Conservation (phyloP, 2,113 vertebrate species). For the Lonchura striata region DNA sequence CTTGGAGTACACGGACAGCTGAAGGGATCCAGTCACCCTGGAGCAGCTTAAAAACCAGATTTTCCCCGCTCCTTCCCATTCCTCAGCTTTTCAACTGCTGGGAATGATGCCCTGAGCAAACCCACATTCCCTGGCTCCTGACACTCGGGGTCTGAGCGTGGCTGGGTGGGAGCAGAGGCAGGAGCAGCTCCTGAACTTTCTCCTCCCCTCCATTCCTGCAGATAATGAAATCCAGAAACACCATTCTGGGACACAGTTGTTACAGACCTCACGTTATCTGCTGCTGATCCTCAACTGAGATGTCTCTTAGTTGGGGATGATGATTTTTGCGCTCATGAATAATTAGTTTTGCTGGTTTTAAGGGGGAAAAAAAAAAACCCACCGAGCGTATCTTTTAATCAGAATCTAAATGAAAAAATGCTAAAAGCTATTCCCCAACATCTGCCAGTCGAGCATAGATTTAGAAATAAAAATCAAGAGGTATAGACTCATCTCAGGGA, state of each 20-base stretch:
- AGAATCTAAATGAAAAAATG: constrained; percentile 66
- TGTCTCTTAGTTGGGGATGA: constrained; percentile 42
- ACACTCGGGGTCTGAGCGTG: rapidly evolving
- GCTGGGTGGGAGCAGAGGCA: neutral
- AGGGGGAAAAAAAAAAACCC: neutral
- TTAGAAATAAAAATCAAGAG: constrained; percentile 74
- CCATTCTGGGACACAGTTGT: constrained; percentile 15
- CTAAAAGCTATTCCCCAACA: constrained; percentile 64
- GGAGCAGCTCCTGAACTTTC: constrained; percentile 28
- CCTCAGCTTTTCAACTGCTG: neutral
- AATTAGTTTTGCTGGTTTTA: constrained; percentile 68
- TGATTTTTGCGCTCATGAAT: constrained; percentile 51
- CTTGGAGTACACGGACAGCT: neutral
- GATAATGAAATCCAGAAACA: constrained; percentile 47
- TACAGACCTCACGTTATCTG: constrained; percentile 44
- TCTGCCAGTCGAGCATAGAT: constrained; percentile 73
- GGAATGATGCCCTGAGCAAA: neutral
- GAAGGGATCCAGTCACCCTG: constrained; percentile 8
- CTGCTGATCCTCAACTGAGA: constrained; percentile 45
- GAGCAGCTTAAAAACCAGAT: neutral
- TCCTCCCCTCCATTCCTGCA: neutral
- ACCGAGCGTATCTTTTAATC: constrained; percentile 68
- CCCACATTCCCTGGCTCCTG: neutral
- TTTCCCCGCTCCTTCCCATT: neutral
- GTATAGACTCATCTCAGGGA: constrained; percentile 66